Evolutionary conservation across 2,797 vertebrate genomes (phyloP), one percentile per base, ranked within the genome.

Genomic region (Argyrosomus regius): DNA sequence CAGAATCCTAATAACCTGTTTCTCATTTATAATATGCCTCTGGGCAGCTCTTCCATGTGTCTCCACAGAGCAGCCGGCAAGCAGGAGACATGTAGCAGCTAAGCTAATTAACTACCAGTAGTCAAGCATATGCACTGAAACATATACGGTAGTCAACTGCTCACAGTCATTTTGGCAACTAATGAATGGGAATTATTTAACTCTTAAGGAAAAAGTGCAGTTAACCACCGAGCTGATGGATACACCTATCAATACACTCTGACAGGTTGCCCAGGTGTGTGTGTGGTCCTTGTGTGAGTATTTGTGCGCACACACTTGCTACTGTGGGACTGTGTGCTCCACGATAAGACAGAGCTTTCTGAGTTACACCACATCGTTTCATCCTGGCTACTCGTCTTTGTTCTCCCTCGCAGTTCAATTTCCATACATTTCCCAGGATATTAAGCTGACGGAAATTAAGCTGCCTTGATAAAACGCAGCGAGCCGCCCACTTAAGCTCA

Each of bases 1-100:
- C 93, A 94, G 91, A 89, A 93, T 93, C 91, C 90, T 95, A 95
- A 96, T 94, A 95, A 94, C 90, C 90, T 90, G 88, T 89, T 90
- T 90, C 90, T 93, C 89, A 90, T 95, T 94, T 92, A 87, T 93
- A 90, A 92, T 94, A 92, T 91, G 92, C 93, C 93, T 90, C 86
- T 90, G 90, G 94, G 93, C 92, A 92, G 87, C 88, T 87, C 86
- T 88, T 89, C 89, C 89, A 85, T 77, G 88, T 80, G 93, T 91
- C 89, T 94, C 92, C 85, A 73, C 87, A 84, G 92, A 91, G 88
- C 84, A 90, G 83, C 81, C 82, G 80, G 86, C 76, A 79, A 91
- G 84, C 83, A 88, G 89, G 71, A 93, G 92, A 90, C 92, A 90
- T 88, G 91, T 90, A 88, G 88, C 85, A 71, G 89, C 90, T 90